Base-by-base conservation (phyloP, 2,113 vertebrate species). In the Cisticola juncidis region DNA sequence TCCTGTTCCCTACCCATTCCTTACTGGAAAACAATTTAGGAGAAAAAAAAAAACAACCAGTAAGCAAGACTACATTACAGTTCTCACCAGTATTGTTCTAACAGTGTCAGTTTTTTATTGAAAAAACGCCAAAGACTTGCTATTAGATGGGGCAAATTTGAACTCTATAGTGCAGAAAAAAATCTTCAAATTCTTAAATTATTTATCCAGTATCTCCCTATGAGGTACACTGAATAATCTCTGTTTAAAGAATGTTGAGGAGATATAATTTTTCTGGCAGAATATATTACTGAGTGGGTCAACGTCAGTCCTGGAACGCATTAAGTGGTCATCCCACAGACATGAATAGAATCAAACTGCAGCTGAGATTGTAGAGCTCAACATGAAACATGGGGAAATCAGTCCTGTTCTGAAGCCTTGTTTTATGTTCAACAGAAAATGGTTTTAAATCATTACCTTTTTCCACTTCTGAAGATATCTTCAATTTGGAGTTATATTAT, bases 101-200 rank as follows among this genome's bases (percentile, higher is more conserved):
- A 60, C 7, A 74, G 11, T 40, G 53, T 70, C 56, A 24, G 40
- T 6, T 10, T 66, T 70, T 29, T 48, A 14, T 3, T 60, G 2
- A 29, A 48, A 86, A 81, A 61, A 57, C 45, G 3, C 1, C 1
- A 2, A 62, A 50, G 3, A 16, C 5, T 18, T n/a, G 9, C 1
- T 85, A 54, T 56, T 48, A 62, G 4, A 50, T 13, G 2, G 1
- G 5, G 5, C 8, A 82, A 35, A 69, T 69, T 65, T 83, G 16
- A 60, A n/a, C 3, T 29, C 24, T 4, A 69, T 5, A 9, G 1
- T 5, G 17, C 1, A 2, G 38, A 57, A 58, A 83, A 81, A 71
- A 47, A 6, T 20, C 14, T 54, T 88, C 29, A 51, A 29, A 35
- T 47, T 26, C 15, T 57, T 81, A 29, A 48, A 40, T 53, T 88